Conservation (phyloP, 2,888 invertebrate genomes). For the Latrodectus elegans region DNA sequence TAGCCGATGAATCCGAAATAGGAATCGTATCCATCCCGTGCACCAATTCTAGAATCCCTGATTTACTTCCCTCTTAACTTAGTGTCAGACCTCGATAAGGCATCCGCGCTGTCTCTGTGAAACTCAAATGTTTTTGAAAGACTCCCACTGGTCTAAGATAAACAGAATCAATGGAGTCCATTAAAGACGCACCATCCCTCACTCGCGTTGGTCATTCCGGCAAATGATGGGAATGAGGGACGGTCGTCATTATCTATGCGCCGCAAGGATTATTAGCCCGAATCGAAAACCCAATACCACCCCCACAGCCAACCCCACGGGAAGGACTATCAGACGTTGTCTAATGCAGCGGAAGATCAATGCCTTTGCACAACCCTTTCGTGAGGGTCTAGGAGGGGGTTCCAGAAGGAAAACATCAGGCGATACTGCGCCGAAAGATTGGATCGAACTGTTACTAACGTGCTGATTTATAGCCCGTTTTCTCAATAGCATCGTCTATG, state of each 20-base stretch:
- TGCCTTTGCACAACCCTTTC: not conserved
- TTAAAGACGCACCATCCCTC: not conserved
- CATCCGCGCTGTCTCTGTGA: too few relatives aligned
- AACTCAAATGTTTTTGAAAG: too few relatives aligned
- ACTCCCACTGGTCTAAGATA: not conserved
- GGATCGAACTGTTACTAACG: not conserved
- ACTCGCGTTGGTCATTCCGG: conserved; percentile 32
- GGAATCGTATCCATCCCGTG: too few relatives aligned
- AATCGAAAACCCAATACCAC: conserved; percentile 42
- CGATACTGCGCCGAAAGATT: not conserved
- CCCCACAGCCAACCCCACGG: conserved; percentile 18
- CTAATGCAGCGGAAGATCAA: conserved; percentile 29
- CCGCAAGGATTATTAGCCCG: conserved; percentile 57
- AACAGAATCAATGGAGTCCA: conserved; percentile 36
- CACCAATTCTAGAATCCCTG: too few relatives aligned
- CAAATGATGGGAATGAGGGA: conserved; percentile 13
- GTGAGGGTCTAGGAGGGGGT: not conserved
- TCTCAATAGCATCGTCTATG: not conserved
- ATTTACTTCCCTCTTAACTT: too few relatives aligned
- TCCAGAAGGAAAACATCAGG: not conserved
- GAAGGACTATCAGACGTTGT: conserved; percentile 42
- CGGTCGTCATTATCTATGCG: conserved; percentile 45
- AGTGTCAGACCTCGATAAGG: too few relatives aligned
- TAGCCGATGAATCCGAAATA: too few relatives aligned
- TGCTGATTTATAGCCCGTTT: conserved; percentile 39